These are phyloP conservation scores for Ypsolopha sequella DNA, from an alignment of 2,888 invertebrate genomes.

Conservation along the genomic window DNA sequence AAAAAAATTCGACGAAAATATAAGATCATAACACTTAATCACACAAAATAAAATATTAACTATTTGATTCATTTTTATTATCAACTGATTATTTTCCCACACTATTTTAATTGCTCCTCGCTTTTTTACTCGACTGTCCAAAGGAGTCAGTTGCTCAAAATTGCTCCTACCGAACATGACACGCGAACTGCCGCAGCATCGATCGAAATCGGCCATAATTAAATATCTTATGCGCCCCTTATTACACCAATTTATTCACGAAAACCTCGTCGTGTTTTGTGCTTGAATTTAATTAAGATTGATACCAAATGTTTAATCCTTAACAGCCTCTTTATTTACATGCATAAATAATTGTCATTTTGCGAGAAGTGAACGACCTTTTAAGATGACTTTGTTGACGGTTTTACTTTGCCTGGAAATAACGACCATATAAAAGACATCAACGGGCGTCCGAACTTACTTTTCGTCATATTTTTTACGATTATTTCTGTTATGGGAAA, in stretches of 20 bases:
- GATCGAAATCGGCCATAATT: constrained; percentile 61
- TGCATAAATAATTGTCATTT: constrained; percentile 26
- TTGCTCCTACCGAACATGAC: constrained; percentile 43
- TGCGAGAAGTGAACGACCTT: constrained; percentile 27
- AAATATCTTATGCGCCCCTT: constrained; percentile 60
- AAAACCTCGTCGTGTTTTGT: constrained; percentile 27
- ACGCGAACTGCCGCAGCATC: constrained; percentile 42
- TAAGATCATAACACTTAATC: too few relatives aligned
- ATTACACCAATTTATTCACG: constrained; percentile 59
- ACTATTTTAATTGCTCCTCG: too few relatives aligned
- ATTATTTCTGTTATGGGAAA: neutral
- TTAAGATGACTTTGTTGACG: constrained; percentile 19
- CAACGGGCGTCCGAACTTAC: constrained; percentile 5
- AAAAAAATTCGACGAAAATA: too few relatives aligned
- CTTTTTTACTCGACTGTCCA: constrained; percentile 16
- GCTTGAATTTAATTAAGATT: constrained; percentile 59
- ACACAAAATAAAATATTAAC: too few relatives aligned
- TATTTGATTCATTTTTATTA: too few relatives aligned
- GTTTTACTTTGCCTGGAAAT: neutral
- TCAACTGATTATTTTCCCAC: too few relatives aligned
- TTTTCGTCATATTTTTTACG: neutral
- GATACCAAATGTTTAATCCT: constrained; percentile 44
- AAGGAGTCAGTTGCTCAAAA: constrained; percentile 26
- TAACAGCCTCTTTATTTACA: constrained; percentile 29
- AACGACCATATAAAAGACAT: constrained; percentile 9